Percentiles rank a stretch among this genome's conserved stretches.
These are phyloP conservation scores for Druon quercuslanigerum DNA, from an alignment of 1,140 invertebrate genomes.

Conservation along the genomic window DNA sequence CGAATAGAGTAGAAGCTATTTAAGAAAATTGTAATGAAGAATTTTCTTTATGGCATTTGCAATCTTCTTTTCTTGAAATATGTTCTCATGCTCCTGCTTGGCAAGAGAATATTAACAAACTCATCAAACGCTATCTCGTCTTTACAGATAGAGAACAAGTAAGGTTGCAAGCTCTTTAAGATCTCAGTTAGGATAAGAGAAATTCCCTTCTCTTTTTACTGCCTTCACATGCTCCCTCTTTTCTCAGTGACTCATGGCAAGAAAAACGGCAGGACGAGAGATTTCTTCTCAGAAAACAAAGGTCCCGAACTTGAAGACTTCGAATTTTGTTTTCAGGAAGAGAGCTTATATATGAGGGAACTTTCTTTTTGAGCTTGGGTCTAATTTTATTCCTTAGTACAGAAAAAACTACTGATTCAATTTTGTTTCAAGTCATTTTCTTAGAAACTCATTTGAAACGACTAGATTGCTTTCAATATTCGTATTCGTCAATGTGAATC, in stretches of 20 bases:
- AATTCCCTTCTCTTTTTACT: constrained; percentile 36
- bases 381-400: not conserved
- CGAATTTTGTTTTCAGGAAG: constrained; percentile 9
- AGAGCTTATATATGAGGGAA: not conserved
- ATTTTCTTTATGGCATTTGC: not conserved
- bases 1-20: too few species aligned
- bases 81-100: not conserved
- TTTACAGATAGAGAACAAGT: constrained; percentile 39
- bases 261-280: constrained; percentile 21
- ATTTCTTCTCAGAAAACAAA: constrained; percentile 6
- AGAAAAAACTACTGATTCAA: too few species aligned
- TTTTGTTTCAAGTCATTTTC: too few species aligned
- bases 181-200: constrained; percentile 46
- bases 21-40: too few species aligned
- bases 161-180: constrained; percentile 44
- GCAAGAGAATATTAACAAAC: constrained; percentile 52
- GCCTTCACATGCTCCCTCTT: constrained; percentile 1
- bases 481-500: too few species aligned
- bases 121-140: constrained; percentile 49
- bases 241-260: constrained; percentile 10
- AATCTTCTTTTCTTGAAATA: not conserved
- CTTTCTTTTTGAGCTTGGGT: not conserved
- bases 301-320: not conserved
- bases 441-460: too few species aligned
- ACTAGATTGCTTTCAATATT: too few species aligned